A percentile compares a stretch with the other conserved stretches of the same genome.
These are phyloP conservation scores for Perdita meconis DNA, from an alignment of 2,888 invertebrate genomes.

Conservation along the genomic window DNA sequence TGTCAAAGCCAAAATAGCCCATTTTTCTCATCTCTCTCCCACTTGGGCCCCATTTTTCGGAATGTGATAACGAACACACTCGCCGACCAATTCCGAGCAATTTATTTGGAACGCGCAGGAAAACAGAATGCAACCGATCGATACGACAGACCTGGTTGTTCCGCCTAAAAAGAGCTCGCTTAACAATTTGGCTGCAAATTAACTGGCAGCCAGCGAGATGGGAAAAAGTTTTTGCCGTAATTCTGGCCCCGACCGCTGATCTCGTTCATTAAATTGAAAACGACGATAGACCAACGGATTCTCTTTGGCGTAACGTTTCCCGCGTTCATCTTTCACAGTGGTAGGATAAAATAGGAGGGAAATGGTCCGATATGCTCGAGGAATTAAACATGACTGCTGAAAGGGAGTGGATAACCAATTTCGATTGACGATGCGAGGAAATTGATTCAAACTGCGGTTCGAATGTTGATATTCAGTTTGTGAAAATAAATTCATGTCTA, in stretches of 20 bases:
- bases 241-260: background rate
- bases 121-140: background rate
- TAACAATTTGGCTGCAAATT: constrained; percentile 8
- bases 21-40: too few relatives aligned
- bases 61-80: background rate
- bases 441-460: constrained; percentile 7
- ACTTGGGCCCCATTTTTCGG: background rate
- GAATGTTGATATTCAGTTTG: background rate
- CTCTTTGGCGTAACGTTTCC: constrained; percentile 2
- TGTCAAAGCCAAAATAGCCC: too few relatives aligned
- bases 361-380: background rate
- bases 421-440: constrained; percentile 5
- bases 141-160: background rate
- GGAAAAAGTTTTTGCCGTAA: background rate
- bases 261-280: constrained; percentile 31
- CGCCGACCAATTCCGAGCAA: background rate
- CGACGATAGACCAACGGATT: background rate
- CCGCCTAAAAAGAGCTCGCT: background rate
- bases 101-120: background rate
- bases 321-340: background rate
- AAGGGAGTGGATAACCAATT: background rate
- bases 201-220: background rate
- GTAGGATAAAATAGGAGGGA: background rate
- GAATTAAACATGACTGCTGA: constrained; percentile 2
- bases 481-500: constrained; percentile 26